phyloP scores from a whole-genome alignment of 2,797 vertebrate genomes.

The Apodemus agrarius region DNA sequence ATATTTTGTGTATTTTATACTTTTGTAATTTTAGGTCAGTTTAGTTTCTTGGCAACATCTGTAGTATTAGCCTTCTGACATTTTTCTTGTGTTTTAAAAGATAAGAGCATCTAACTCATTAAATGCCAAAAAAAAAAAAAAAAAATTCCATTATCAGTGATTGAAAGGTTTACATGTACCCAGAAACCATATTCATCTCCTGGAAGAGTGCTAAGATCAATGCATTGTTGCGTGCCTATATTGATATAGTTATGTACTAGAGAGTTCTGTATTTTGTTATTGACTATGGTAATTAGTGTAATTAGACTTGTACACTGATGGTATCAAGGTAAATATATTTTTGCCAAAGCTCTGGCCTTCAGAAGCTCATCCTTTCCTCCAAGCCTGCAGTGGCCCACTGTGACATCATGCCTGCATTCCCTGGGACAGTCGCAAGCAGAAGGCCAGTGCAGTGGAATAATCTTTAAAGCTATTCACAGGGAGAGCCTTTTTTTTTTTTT shows the following conservation, averaged over 20 bases:
- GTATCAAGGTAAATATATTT: conserved; percentile 91
- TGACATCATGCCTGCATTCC: conserved; percentile 88
- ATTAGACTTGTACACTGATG: conserved; percentile 93
- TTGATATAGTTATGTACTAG: conserved; percentile 93
- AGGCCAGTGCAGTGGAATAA: conserved; percentile 69
- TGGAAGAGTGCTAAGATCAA: conserved; percentile 91
- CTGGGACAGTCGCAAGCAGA: conserved; percentile 77
- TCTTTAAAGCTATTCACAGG: conserved; percentile 43
- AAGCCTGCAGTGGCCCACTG: conserved; percentile 89
- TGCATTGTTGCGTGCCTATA: conserved; percentile 92
- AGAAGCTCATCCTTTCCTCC: conserved; percentile 86
- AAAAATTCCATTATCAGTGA: conserved; percentile 88
- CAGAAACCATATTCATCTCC: conserved; percentile 92
- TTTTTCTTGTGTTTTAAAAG: conserved; percentile 91
- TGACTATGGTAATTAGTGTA: conserved; percentile 91
- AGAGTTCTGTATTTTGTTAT: conserved; percentile 92
- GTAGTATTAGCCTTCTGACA: conserved; percentile 95
- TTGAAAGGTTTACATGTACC: conserved; percentile 94
- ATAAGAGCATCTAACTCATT: conserved; percentile 94
- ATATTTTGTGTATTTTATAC: conserved; percentile 90
- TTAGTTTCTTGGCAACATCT: conserved; percentile 96
- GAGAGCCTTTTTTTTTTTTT: background rate
- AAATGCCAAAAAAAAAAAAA: conserved; percentile 90
- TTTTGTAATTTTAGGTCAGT: conserved; percentile 94
- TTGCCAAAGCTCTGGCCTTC: conserved; percentile 93